Conservation (phyloP, 2,113 vertebrate species). For the Calyptommatus sinebrachiatus region DNA sequence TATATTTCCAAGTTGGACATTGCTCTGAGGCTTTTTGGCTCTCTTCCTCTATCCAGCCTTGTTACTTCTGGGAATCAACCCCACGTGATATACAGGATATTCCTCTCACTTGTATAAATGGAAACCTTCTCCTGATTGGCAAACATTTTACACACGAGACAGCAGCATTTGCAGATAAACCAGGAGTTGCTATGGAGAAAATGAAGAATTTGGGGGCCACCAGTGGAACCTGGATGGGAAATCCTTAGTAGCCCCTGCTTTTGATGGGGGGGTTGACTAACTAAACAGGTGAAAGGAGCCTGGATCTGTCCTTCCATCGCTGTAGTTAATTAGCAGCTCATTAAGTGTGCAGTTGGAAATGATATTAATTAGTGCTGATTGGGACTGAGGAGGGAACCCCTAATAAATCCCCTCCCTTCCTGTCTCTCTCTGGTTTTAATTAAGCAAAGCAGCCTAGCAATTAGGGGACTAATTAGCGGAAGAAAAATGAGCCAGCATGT, state of each 20-base stretch:
- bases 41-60: neutral
- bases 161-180: neutral
- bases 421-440: constrained; percentile 32
- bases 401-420: constrained; percentile 31
- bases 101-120: neutral
- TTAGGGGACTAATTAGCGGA: constrained; percentile 36
- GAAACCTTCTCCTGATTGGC: neutral
- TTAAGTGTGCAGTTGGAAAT: constrained; percentile 33
- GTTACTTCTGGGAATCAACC: neutral
- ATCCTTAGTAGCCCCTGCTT: no score
- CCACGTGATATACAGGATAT: constrained; percentile 21
- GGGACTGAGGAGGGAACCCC: constrained; percentile 28
- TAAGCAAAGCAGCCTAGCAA: constrained; percentile 34
- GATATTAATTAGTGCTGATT: constrained; percentile 38
- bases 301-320: neutral
- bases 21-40: neutral
- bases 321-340: constrained; percentile 31
- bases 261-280: neutral
- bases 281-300: constrained; percentile 15
- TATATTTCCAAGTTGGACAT: neutral
- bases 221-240: no score
- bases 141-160: neutral
- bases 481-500: constrained; percentile 33
- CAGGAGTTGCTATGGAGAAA: no score
- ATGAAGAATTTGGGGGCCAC: neutral